Percentiles rank a stretch among this genome's conserved stretches.
phyloP scores from a whole-genome alignment of 1,140 invertebrate species.

The Drosophila pectinifera region DNA sequence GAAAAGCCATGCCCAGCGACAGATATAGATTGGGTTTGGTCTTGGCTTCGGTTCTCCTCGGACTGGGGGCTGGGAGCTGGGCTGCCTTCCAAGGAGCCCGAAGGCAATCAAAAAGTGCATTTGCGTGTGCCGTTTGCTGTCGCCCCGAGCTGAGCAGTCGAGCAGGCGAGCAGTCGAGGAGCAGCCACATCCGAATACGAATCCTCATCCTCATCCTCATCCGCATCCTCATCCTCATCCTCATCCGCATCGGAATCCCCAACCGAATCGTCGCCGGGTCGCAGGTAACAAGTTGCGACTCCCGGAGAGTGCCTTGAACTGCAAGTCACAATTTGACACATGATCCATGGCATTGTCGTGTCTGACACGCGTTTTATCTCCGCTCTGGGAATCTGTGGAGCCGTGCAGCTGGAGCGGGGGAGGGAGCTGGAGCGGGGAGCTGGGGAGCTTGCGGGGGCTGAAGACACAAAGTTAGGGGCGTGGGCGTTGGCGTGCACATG shows the following conservation, averaged over 20 bases:
- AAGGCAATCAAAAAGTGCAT: slow-evolving; percentile 81
- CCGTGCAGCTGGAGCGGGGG: neutral
- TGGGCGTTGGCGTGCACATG: slow-evolving; percentile 65
- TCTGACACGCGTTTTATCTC: slow-evolving; percentile 81
- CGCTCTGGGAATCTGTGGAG: slow-evolving; percentile 39
- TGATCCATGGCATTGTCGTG: slow-evolving; percentile 80
- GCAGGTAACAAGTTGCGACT: slow-evolving; percentile 70
- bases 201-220: slow-evolving; percentile 5
- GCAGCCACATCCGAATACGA: slow-evolving; percentile 15
- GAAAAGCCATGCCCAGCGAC: slow-evolving; percentile 46
- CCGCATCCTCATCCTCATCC: slow-evolving; percentile 16
- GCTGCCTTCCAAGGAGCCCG: slow-evolving; percentile 28
- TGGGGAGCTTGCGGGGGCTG: neutral
- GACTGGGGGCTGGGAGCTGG: neutral
- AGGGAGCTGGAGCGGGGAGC: neutral
- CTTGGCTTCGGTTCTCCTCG: neutral
- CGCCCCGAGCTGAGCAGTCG: slow-evolving; percentile 47
- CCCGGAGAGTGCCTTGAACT: slow-evolving; percentile 49
- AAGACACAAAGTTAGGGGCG: neutral
- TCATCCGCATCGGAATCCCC: slow-evolving; percentile 8
- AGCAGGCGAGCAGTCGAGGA: slow-evolving; percentile 23
- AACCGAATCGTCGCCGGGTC: slow-evolving; percentile 14
- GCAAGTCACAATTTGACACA: slow-evolving; percentile 81
- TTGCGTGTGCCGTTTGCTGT: slow-evolving; percentile 74
- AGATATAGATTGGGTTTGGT: slow-evolving; percentile 38